Evolutionary conservation across 64 coral and sea anemone species (phyloP).

Genomic region (Hydrozoanthus tunicans): DNA sequence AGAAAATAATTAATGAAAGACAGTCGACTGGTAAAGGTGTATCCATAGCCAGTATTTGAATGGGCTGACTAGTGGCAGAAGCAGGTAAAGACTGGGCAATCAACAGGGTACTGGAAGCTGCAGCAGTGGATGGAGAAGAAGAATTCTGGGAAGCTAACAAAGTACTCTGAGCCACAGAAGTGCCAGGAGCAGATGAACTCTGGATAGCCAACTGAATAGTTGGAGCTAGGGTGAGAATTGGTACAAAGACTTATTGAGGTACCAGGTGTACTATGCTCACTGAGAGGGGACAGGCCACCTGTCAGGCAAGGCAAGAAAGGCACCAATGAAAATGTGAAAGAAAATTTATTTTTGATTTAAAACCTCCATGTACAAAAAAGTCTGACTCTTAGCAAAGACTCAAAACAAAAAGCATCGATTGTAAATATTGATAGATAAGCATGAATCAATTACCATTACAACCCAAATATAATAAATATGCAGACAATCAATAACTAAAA

Average conservation of each 20-base stretch:
- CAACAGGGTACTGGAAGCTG: conserved; percentile 20
- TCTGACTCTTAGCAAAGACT: too few species aligned
- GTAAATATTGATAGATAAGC: too few species aligned
- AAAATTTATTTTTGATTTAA: conserved; percentile 4
- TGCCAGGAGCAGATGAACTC: background rate
- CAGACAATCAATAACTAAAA: too few species aligned
- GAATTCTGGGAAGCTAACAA: conserved; percentile 18
- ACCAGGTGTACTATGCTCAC: background rate
- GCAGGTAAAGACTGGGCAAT: conserved; percentile 2
- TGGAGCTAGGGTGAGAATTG: background rate
- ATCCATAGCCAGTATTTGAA: conserved; percentile 15
- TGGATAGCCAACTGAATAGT: background rate
- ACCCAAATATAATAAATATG: too few species aligned
- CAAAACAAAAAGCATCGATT: too few species aligned
- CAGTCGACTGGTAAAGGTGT: conserved; percentile 6
- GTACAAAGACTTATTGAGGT: background rate
- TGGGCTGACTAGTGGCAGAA: conserved; percentile 9
- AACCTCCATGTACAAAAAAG: background rate
- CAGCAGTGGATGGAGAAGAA: conserved; percentile 9
- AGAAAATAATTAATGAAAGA: background rate
- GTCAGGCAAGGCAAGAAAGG: background rate
- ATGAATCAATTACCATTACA: too few species aligned
- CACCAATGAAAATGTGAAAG: conserved; percentile 15
- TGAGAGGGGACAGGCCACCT: background rate
- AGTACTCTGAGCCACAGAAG: background rate